Conservation (phyloP, 2,113 vertebrate genomes). For the Eulemur rufifrons region DNA sequence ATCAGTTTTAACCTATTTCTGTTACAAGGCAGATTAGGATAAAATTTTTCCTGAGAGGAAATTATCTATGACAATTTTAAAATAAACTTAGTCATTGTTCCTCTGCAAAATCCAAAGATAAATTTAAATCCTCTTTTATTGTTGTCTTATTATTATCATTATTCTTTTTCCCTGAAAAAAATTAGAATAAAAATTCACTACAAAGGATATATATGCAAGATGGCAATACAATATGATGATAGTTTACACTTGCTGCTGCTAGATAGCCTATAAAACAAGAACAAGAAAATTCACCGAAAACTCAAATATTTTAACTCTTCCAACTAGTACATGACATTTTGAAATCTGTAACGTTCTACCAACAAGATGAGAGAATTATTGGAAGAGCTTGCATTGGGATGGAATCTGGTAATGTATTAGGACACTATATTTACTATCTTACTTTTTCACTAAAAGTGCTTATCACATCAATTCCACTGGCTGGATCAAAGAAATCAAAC, state of each 20-base stretch:
- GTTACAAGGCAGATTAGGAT: slow-evolving; percentile 32
- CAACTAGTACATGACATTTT: not conserved
- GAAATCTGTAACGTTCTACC: slow-evolving; percentile 18
- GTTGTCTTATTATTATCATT: not conserved
- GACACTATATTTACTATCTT: not conserved
- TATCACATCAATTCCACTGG: not conserved
- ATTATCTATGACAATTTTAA: slow-evolving; percentile 16
- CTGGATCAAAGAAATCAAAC: slow-evolving; percentile 11
- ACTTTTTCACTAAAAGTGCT: not conserved
- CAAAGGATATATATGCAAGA: not conserved
- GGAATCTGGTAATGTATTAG: not conserved
- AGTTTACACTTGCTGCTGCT: slow-evolving; percentile 18
- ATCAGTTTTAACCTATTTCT: not conserved
- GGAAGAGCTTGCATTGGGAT: not conserved
- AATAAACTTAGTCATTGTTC: not conserved
- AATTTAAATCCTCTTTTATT: not conserved
- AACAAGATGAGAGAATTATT: not conserved
- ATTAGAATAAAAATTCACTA: not conserved
- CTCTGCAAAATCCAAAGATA: not conserved
- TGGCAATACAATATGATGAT: not conserved
- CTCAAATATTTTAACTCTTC: not conserved
- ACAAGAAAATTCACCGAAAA: not conserved
- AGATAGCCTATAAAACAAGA: not conserved
- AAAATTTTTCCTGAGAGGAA: slow-evolving; percentile 44
- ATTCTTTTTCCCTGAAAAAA: slow-evolving; percentile 5